phyloP scores from a whole-genome alignment of 2,797 vertebrate species.

The Tinamus major region DNA sequence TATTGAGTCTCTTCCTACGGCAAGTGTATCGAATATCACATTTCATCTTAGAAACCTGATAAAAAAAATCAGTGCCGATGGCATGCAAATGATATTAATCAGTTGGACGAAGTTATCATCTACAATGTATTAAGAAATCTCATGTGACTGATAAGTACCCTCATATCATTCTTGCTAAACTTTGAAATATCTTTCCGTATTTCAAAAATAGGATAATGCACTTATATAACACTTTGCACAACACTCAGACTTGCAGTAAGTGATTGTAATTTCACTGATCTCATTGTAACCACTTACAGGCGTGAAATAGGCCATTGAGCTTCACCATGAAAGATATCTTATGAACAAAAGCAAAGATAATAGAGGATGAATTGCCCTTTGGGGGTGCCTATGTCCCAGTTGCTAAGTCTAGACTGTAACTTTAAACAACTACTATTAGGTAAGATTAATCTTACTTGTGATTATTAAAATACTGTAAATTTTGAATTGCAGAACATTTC shows the following conservation, averaged over 20 bases:
- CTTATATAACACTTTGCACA: conserved; percentile 62
- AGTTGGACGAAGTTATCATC: conserved; percentile 17
- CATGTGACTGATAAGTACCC: conserved; percentile 50
- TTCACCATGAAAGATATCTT: conserved; percentile 53
- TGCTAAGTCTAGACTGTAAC: not conserved
- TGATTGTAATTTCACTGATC: conserved; percentile 67
- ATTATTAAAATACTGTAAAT: not conserved
- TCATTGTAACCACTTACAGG: conserved; percentile 66
- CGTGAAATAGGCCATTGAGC: conserved; percentile 60
- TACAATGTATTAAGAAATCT: conserved; percentile 28
- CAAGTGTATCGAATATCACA: not conserved
- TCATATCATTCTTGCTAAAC: conserved; percentile 28
- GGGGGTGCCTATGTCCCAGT: conserved; percentile 6
- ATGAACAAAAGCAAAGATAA: conserved; percentile 55
- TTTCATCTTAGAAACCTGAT: conserved; percentile 3
- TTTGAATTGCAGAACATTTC: not conserved
- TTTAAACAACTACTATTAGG: conserved; percentile 4
- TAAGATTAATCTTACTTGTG: not conserved
- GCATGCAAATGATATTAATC: conserved; percentile 28
- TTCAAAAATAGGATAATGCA: conserved; percentile 70
- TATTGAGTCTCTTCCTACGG: not conserved
- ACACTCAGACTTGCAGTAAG: conserved; percentile 66
- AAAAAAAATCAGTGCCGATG: not conserved
- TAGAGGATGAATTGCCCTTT: conserved; percentile 49
- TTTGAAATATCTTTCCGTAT: conserved; percentile 69